phyloP scores from a whole-genome alignment of 2,888 invertebrate species.

The Apomyelois bistriatella region DNA sequence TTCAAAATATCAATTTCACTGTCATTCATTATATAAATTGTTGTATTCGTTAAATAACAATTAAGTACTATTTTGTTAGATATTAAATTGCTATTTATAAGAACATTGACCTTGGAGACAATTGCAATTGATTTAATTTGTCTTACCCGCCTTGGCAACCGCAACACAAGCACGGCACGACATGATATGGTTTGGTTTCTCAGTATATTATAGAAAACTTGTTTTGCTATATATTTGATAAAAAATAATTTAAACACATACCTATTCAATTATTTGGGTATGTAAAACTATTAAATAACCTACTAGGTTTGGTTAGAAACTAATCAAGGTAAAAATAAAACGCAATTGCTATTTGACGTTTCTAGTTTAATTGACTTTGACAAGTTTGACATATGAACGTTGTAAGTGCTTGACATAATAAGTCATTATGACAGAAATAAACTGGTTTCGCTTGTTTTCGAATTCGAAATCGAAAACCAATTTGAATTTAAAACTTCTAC shows the following conservation, averaged over 20 bases:
- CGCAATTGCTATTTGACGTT: background rate
- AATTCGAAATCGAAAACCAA: background rate
- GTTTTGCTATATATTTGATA: no score
- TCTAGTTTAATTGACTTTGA: background rate
- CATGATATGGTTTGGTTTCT: no score
- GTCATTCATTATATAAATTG: slow-evolving; percentile 52
- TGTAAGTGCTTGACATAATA: no score
- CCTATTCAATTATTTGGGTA: no score
- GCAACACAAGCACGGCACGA: no score
- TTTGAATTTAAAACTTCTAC: background rate
- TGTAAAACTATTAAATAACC: no score
- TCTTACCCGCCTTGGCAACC: slow-evolving; percentile 17
- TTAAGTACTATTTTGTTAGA: slow-evolving; percentile 6
- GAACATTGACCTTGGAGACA: slow-evolving; percentile 1
- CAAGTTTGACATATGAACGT: no score
- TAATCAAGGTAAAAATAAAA: background rate
- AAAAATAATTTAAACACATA: no score
- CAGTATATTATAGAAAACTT: no score
- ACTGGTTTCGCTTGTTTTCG: no score
- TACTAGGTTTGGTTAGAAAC: no score
- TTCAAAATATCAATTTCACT: slow-evolving; percentile 68
- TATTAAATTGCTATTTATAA: slow-evolving; percentile 13
- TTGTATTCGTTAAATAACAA: background rate
- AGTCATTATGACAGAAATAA: no score
- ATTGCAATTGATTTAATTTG: slow-evolving; percentile 28